phyloP scores from a whole-genome alignment of 2,113 vertebrate genomes.

The Climacteris rufus region DNA sequence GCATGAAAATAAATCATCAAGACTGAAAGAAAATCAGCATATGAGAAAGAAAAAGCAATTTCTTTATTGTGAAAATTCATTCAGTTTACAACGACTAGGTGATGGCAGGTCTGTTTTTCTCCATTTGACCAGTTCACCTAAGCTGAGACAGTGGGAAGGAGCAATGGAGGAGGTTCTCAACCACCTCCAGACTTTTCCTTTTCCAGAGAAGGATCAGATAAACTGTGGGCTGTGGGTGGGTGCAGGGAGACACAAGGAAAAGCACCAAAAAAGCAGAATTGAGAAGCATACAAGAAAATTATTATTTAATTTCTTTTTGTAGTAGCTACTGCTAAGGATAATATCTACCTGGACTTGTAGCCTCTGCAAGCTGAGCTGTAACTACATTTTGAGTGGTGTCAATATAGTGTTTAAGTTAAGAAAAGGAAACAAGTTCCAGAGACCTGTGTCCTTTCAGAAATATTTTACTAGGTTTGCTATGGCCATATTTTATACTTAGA shows the following conservation, averaged over 20 bases:
- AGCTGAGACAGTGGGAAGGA: not conserved
- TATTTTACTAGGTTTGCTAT: not conserved
- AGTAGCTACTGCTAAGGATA: not conserved
- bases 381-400: not conserved
- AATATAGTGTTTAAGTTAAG: not conserved
- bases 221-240: not conserved
- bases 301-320: not conserved
- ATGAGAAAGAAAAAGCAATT: not conserved
- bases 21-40: not conserved
- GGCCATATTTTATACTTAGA: not conserved
- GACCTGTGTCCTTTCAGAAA: not conserved
- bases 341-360: not conserved
- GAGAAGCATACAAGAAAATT: not conserved
- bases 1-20: not conserved
- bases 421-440: not conserved
- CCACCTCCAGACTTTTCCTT: rapidly evolving
- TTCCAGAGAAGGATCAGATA: not conserved
- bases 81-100: not conserved
- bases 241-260: not conserved
- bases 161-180: not conserved
- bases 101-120: not conserved
- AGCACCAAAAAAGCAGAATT: not conserved
- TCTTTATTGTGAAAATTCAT: not conserved
- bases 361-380: not conserved
- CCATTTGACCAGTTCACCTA: not conserved